Percentiles rank a stretch among this genome's conserved stretches.
phyloP scores from a whole-genome alignment of 92 coral and sea anemone genomes.

The Galaxea fascicularis region DNA sequence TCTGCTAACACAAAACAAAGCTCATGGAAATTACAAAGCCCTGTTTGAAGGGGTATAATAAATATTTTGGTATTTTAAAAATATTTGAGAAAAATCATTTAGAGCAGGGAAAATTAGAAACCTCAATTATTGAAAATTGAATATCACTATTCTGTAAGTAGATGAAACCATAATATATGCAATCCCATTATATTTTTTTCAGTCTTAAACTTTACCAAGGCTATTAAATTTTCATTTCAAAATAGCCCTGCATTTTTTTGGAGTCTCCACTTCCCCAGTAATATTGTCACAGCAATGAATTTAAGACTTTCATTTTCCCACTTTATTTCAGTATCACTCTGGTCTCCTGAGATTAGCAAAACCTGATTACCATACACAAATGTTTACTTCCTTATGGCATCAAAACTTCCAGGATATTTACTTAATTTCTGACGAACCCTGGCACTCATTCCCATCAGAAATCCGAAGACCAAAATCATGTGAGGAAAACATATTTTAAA shows the following conservation, averaged over 20 bases:
- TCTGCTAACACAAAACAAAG: conserved; percentile 6
- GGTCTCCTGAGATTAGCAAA: conserved; percentile 24
- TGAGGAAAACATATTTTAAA: too few species aligned
- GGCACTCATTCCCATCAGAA: background rate
- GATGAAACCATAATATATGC: background rate
- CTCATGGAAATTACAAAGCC: background rate
- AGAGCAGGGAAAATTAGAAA: background rate
- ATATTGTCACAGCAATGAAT: background rate
- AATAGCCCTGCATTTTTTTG: too few species aligned
- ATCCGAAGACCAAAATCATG: background rate
- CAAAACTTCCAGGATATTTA: background rate
- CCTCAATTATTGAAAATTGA: background rate
- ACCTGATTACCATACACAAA: background rate
- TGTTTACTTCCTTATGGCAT: conserved; percentile 14
- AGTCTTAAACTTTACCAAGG: background rate
- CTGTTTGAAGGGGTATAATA: background rate
- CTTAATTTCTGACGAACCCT: background rate
- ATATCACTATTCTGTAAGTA: background rate
- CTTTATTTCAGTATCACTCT: background rate
- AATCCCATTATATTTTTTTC: background rate
- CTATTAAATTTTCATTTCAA: background rate
- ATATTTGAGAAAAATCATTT: background rate
- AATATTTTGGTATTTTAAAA: conserved; percentile 3
- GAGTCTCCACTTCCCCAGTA: background rate
- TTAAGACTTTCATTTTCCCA: background rate